Conservation (phyloP, 2,797 vertebrate genomes). For the Pempheris klunzingeri region DNA sequence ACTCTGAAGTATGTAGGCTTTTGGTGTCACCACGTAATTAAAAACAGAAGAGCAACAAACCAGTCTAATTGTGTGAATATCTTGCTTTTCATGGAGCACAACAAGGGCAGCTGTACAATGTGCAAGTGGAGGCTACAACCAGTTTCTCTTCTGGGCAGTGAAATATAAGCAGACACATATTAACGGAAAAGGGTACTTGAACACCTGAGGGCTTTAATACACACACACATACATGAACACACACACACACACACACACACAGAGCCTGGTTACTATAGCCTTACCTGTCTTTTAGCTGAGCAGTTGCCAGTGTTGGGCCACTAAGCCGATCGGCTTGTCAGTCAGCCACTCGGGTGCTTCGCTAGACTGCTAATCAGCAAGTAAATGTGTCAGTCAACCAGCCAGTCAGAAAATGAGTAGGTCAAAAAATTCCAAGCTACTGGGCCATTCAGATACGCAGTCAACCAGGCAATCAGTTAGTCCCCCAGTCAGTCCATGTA, state of each 20-base stretch:
- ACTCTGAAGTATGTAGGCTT: neutral
- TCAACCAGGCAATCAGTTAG: neutral
- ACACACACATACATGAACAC: conserved; percentile 12
- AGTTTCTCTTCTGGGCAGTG: neutral
- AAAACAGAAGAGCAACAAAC: neutral
- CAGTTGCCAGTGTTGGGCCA: conserved; percentile 23
- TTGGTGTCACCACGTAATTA: neutral
- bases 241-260: conserved; percentile 18
- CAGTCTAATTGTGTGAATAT: no score
- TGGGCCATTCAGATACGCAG: neutral
- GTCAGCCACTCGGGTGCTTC: conserved; percentile 7
- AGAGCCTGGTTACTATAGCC: conserved; percentile 3
- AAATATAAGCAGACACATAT: conserved; percentile 11
- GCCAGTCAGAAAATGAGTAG: conserved; percentile 17
- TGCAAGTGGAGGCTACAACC: neutral
- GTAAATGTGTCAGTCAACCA: neutral
- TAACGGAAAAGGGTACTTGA: conserved; percentile 8
- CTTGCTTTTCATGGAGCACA: conserved; percentile 8
- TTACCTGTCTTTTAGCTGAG: conserved; percentile 15
- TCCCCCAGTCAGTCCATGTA: neutral
- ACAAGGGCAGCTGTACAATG: neutral
- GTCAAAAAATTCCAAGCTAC: conserved; percentile 2
- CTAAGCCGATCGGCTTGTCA: conserved; percentile 17
- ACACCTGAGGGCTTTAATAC: conserved; percentile 25
- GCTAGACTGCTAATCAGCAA: conserved; percentile 15